Percentiles rank a stretch among this genome's conserved stretches.
Evolutionary conservation across 2,888 invertebrate species (phyloP).

Genomic region (Limnephilus rhombicus): DNA sequence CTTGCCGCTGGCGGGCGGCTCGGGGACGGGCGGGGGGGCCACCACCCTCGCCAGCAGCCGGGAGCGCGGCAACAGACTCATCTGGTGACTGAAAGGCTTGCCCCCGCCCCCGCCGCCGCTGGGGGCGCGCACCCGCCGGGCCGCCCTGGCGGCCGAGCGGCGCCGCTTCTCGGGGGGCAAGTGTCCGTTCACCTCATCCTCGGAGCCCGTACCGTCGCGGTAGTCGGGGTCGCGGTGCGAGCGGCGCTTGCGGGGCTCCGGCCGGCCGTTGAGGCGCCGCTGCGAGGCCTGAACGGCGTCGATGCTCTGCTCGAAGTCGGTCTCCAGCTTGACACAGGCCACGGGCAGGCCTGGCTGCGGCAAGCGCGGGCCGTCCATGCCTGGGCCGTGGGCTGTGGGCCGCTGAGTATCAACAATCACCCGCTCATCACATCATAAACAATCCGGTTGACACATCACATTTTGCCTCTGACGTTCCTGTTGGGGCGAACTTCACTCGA

Average conservation of each 20-base stretch:
- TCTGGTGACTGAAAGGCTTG: conserved; percentile 78
- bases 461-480: conserved; percentile 71
- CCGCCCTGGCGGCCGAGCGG: conserved; percentile 2
- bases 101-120: conserved; percentile 71
- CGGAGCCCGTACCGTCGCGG: conserved; percentile 50
- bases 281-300: conserved; percentile 75
- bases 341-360: conserved; percentile 40
- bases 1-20: conserved; percentile 75
- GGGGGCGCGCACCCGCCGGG: conserved; percentile 10
- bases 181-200: conserved; percentile 20
- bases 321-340: conserved; percentile 69
- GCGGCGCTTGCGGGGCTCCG: conserved; percentile 63
- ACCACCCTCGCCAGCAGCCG: conserved; percentile 67
- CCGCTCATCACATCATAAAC: conserved; percentile 72
- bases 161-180: conserved; percentile 33
- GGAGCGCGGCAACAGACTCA: conserved; percentile 76
- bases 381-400: conserved; percentile 39
- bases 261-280: conserved; percentile 70
- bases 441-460: conserved; percentile 80
- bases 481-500: conserved; percentile 68
- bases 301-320: conserved; percentile 77
- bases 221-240: conserved; percentile 40
- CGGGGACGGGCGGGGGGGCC: conserved; percentile 68
- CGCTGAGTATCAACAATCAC: conserved; percentile 54
- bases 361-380: conserved; percentile 42